phyloP scores from a whole-genome alignment of 64 coral and sea anemone genomes.

The Stylophora pistillata region DNA sequence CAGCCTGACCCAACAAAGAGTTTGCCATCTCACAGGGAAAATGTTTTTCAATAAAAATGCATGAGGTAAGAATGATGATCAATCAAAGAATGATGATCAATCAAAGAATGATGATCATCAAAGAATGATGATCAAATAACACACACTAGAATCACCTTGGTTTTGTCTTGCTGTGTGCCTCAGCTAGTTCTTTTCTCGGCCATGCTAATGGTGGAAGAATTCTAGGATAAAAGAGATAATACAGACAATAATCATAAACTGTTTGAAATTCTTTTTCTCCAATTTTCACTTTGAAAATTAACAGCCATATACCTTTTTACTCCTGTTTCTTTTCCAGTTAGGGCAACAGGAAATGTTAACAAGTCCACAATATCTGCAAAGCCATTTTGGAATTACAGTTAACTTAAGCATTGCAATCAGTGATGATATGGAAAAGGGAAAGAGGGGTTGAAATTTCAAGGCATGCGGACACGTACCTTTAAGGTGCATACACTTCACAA shows the following conservation, averaged over 20 bases:
- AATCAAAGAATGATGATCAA: no score
- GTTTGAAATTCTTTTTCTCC: no score
- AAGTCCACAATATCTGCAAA: conserved; percentile 74
- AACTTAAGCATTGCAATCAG: no score
- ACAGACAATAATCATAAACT: no score
- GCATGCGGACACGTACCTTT: conserved; percentile 45
- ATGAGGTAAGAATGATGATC: no score
- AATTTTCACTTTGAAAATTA: background rate
- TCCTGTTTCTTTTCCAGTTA: conserved; percentile 79
- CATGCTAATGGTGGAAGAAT: conserved; percentile 60
- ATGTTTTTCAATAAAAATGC: no score
- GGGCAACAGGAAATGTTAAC: conserved; percentile 78
- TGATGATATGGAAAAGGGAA: no score
- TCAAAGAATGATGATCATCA: no score
- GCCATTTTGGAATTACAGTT: background rate
- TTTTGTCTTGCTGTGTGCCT: conserved; percentile 49
- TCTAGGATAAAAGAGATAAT: conserved; percentile 16
- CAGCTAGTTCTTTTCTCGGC: conserved; percentile 57
- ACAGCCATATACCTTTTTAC: conserved; percentile 62
- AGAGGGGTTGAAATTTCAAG: no score
- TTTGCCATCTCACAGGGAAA: no score
- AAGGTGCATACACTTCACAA: conserved; percentile 48
- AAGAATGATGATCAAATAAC: no score
- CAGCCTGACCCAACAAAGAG: no score
- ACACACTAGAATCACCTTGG: conserved; percentile 60